These are phyloP conservation scores for Pitta sordida DNA, from an alignment of 2,113 vertebrate species.

Conservation along the genomic window DNA sequence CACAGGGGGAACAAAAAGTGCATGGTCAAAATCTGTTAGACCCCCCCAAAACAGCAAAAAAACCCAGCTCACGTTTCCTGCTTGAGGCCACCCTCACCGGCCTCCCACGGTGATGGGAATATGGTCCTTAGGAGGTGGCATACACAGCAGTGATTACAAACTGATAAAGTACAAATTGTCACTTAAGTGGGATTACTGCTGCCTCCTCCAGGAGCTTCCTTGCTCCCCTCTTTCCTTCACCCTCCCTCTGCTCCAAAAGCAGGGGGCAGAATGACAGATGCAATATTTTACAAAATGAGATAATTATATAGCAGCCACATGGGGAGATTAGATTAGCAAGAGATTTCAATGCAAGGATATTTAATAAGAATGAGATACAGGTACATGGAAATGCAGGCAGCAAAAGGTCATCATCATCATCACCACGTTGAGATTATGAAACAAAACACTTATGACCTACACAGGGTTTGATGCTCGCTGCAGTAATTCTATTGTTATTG, in stretches of 20 bases:
- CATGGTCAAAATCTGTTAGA: neutral
- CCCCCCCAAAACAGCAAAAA: neutral
- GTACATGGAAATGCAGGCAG: neutral
- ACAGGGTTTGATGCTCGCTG: conserved; percentile 25
- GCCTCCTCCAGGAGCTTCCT: conserved; percentile 28
- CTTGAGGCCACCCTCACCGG: neutral
- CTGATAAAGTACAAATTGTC: neutral
- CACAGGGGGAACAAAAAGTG: neutral
- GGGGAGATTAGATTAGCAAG: conserved; percentile 71
- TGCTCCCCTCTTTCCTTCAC: neutral
- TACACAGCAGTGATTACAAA: neutral
- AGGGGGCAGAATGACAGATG: conserved; percentile 58
- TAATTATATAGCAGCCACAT: conserved; percentile 71
- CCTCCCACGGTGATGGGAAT: neutral
- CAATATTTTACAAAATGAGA: conserved; percentile 74
- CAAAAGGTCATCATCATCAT: conserved; percentile 64
- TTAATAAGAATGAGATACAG: conserved; percentile 65
- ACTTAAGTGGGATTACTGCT: conserved; percentile 24
- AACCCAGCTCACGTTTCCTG: neutral
- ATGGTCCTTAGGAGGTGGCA: neutral
- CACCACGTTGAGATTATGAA: conserved; percentile 32
- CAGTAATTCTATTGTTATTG: conserved; percentile 65
- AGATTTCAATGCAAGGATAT: conserved; percentile 66
- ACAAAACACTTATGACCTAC: conserved; percentile 46
- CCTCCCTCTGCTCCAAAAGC: conserved; percentile 4